phyloP scores from a whole-genome alignment of 2,113 vertebrate species.

The Amia ocellicauda region DNA sequence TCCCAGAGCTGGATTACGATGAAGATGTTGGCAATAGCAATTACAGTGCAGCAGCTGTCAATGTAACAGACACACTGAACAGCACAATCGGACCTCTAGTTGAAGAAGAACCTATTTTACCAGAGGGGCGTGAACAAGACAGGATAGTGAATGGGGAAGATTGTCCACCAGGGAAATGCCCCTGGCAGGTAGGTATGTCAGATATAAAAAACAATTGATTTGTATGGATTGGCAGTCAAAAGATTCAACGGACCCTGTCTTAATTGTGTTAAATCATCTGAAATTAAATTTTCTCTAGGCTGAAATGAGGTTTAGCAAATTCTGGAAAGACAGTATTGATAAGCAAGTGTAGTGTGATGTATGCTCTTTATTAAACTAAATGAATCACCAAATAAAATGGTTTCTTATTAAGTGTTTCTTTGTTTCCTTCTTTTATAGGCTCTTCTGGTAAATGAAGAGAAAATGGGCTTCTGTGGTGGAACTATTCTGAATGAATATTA shows the following conservation, averaged over 20 bases:
- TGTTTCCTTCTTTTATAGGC: conserved; percentile 56
- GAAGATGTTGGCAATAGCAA: no score
- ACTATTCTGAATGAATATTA: conserved; percentile 77
- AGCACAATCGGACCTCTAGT: rapidly evolving
- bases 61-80: neutral
- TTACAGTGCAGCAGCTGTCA: no score
- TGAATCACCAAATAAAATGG: no score
- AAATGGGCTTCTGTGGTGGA: conserved; percentile 81
- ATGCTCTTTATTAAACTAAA: no score
- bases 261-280: no score
- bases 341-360: no score
- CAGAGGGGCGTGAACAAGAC: neutral
- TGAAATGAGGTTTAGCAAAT: no score
- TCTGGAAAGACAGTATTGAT: no score
- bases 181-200: conserved; percentile 81
- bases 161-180: conserved; percentile 79
- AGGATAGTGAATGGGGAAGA: conserved; percentile 73
- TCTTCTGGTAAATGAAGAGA: conserved; percentile 70
- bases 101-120: rapidly evolving
- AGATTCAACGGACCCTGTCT: no score
- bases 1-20: no score
- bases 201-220: neutral
- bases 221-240: no score
- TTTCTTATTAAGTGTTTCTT: neutral
- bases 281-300: no score